phyloP scores from a whole-genome alignment of 2,888 invertebrate genomes.

The Malachius bipustulatus region DNA sequence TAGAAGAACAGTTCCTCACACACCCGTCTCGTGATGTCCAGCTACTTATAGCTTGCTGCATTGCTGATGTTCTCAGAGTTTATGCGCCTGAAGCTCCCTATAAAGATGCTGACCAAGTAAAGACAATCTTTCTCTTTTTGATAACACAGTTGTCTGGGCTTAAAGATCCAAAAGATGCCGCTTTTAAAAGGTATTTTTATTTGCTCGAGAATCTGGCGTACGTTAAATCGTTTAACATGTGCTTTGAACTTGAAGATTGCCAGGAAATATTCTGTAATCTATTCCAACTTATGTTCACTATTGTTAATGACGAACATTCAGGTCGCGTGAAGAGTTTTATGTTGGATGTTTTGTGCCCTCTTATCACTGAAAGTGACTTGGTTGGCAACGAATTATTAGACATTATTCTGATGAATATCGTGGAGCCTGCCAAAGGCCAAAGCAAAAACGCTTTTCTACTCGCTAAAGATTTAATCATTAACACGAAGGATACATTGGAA shows the following conservation, averaged over 20 bases:
- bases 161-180: conserved; percentile 92
- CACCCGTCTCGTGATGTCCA: conserved; percentile 89
- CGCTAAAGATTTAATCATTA: conserved; percentile 82
- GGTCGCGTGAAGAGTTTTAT: conserved; percentile 94
- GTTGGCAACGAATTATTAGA: conserved; percentile 90
- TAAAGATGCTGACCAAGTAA: conserved; percentile 88
- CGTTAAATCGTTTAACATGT: conserved; percentile 98
- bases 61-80: conserved; percentile 90
- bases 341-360: conserved; percentile 87
- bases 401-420: conserved; percentile 85
- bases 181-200: conserved; percentile 96
- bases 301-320: conserved; percentile 94
- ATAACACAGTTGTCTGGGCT: conserved; percentile 88
- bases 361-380: conserved; percentile 90
- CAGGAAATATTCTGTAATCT: conserved; percentile 92
- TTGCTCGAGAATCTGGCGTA: conserved; percentile 92
- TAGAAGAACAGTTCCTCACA: conserved; percentile 83
- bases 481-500: conserved; percentile 86
- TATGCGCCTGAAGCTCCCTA: conserved; percentile 98
- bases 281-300: conserved; percentile 88
- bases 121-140: conserved; percentile 85
- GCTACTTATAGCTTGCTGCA: conserved; percentile 89
- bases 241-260: conserved; percentile 93
- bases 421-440: conserved; percentile 85
- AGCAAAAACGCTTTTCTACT: conserved; percentile 81